These are phyloP conservation scores for Alloplasta piceator DNA, from an alignment of 2,888 invertebrate species.

Conservation along the genomic window DNA sequence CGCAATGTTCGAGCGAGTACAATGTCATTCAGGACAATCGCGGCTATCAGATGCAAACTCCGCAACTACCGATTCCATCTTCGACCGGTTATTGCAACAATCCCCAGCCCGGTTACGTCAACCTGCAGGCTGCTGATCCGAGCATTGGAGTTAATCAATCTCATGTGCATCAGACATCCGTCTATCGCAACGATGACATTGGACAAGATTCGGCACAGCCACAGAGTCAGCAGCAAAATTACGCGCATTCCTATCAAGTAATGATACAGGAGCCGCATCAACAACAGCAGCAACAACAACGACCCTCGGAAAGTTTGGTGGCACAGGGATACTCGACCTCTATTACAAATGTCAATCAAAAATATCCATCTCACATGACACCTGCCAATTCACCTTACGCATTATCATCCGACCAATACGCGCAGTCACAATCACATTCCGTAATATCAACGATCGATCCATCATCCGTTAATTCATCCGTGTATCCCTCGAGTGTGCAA, in stretches of 20 bases:
- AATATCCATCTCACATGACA: slow-evolving; percentile 36
- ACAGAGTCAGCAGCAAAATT: slow-evolving; percentile 44
- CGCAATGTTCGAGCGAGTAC: slow-evolving; percentile 49
- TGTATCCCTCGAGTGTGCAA: slow-evolving; percentile 39
- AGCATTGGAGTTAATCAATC: slow-evolving; percentile 8
- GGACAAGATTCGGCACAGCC: slow-evolving; percentile 56
- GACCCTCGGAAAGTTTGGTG: slow-evolving; percentile 35
- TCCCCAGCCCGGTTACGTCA: background rate
- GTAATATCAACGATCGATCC: slow-evolving; percentile 32
- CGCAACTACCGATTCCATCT: slow-evolving; percentile 9
- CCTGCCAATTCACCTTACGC: slow-evolving; percentile 48
- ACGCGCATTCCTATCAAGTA: slow-evolving; percentile 3
- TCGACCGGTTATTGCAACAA: slow-evolving; percentile 39
- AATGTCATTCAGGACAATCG: slow-evolving; percentile 33
- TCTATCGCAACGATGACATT: slow-evolving; percentile 42
- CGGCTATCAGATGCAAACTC: slow-evolving; percentile 41
- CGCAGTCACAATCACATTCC: slow-evolving; percentile 66
- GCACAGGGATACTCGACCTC: slow-evolving; percentile 41
- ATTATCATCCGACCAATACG: slow-evolving; percentile 65
- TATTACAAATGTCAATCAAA: background rate
- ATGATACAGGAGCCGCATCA: slow-evolving; percentile 15
- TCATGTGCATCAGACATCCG: background rate
- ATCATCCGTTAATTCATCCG: slow-evolving; percentile 15
- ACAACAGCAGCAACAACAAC: slow-evolving; percentile 35
- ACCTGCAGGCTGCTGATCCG: slow-evolving; percentile 28